Base-by-base conservation (phyloP, 2,113 vertebrate genomes). In the Phoxinus phoxinus region DNA sequence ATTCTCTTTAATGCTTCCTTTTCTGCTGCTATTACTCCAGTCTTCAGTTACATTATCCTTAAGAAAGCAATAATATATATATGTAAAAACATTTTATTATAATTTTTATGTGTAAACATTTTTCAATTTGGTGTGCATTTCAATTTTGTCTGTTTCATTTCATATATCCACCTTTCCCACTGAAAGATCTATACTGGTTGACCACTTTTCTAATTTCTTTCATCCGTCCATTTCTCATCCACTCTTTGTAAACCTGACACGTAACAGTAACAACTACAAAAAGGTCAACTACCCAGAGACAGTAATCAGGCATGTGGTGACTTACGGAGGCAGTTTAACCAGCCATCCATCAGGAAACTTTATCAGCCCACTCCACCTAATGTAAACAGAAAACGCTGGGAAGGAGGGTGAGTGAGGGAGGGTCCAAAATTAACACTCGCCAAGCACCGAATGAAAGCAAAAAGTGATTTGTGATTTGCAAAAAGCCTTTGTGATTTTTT, bases 251-350 rank as follows among this genome's bases (percentile, higher is more conserved):
- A 41, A 61, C 27, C 53, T 59, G 53, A 79, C 51, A 61, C 3
- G 15, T 76, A 32, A 48, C 48, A 76, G 74, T 53, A 53, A 75
- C 73, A 75, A 3, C 76, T 79, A 37, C 30, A 41, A 37, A 79
- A 61, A 79, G 76, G 76, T 79, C 76, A 79, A 25, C 76, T 61
- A 58, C 76, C 19, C 30, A 25, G 76, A 79, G 53, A 35, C 48
- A 41, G 6, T 79, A 79, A 79, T 79, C 53, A 53, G 46, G 17
- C 44, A 13, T 79, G 76, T 61, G 53, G 27, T 79, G 76, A 79
- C 11, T 61, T n/a, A 79, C 21, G 13, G 53, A 79, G 48, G 44
- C 76, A 41, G 56, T 79, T 61, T 61, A 79, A 61, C 10, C 32
- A 41, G 53, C 32, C 21, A 79, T 79, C 30, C 56, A 79, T 79